Base-by-base conservation (phyloP, 2,797 vertebrate genomes). In the Labeo calbasu region DNA sequence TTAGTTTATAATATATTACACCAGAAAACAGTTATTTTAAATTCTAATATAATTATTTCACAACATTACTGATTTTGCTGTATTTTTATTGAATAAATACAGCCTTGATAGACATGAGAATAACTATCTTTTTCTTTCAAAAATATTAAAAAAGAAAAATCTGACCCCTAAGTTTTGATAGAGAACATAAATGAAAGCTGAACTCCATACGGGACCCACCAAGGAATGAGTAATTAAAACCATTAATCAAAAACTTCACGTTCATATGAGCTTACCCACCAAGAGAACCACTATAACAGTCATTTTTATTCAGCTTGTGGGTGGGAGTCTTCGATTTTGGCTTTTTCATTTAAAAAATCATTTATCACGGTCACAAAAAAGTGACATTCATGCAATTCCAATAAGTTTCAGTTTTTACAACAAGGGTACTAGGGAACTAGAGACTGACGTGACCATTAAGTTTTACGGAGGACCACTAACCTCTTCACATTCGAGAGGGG, bases 271-370 rank as follows among this genome's bases (percentile, higher is more conserved):
- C 28, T 71, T 43, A 77, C 82, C 84, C 72, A 66, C 71, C 50
- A 61, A 80, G 13, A 61, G 28, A 66, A 61, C 82, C 48, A 79
- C 61, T 19, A 73, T 73, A 68, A 85, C 57, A n/a, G 36, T 88
- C 57, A 76, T 84, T 80, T 79, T 82, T 55, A 75, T 68, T 85
- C 19, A 63, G 46, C 76, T 80, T 83, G 81, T 73, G 84, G 73
- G 17, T 68, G 14, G 36, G 79, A 70, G 68, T 71, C 55, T 81
- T 53, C 23, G 57, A 55, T 77, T 48, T 51, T 63, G 28, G 6
- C n/a, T 14, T 14, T 72, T 83, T 82, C 1, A 76, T 66, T 65
- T 57, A 28, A 19, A 66, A 77, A 68, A 25, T 59, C 4, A 77
- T 68, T 32, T 53, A 57, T 66, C 17, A 77, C 32, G n/a, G 15